phyloP scores from a whole-genome alignment of 2,888 invertebrate genomes.

The Cantharis rustica region DNA sequence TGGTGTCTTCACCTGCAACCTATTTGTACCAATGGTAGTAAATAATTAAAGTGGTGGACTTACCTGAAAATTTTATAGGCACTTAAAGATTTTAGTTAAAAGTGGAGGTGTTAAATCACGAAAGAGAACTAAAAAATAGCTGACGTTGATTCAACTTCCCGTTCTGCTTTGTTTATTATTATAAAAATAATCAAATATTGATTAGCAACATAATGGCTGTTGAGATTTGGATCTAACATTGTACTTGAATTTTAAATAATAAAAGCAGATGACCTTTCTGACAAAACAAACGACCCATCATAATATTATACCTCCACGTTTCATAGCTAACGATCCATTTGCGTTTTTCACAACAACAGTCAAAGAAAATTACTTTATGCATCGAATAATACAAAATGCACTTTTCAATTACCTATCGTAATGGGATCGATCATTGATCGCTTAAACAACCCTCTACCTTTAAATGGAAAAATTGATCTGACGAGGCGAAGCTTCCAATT shows the following conservation, averaged over 20 bases:
- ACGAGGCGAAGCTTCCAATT: not conserved
- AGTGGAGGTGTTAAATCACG: not conserved
- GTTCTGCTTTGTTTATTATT: not conserved
- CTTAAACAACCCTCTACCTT: not conserved
- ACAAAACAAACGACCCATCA: constrained; percentile 2
- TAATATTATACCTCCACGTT: not conserved
- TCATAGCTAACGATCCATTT: not conserved
- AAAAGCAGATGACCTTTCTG: not conserved
- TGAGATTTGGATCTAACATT: constrained; percentile 1
- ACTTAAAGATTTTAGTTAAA: not conserved
- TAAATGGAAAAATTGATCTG: not conserved
- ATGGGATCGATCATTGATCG: not conserved
- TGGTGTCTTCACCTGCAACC: not conserved
- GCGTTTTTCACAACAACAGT: not conserved
- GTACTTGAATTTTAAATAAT: not conserved
- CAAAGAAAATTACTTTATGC: not conserved
- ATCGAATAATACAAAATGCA: not conserved
- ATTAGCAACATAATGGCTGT: not conserved
- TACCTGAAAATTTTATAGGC: not conserved
- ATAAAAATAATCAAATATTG: constrained; percentile 1
- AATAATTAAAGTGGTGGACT: not conserved
- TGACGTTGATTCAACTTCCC: not conserved
- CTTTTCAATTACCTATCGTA: not conserved
- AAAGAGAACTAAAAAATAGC: not conserved
- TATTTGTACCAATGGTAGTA: not conserved